These are phyloP conservation scores for Asobara japonica DNA, from an alignment of 1,140 invertebrate species.

Conservation along the genomic window DNA sequence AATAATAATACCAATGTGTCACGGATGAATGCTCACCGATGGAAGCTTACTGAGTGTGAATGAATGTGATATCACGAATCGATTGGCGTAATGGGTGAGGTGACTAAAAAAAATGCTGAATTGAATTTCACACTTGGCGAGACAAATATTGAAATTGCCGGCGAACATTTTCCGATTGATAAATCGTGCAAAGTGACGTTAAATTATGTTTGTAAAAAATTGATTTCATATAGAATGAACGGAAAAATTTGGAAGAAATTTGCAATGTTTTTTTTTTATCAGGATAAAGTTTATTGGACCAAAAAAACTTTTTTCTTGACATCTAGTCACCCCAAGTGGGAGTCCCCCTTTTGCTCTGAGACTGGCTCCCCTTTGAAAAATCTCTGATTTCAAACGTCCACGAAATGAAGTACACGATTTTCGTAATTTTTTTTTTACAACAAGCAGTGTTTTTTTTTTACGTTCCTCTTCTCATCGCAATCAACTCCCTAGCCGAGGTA, in stretches of 20 bases:
- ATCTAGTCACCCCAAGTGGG: no score
- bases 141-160: background rate
- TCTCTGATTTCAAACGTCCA: background rate
- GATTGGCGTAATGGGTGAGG: background rate
- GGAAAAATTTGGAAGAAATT: no score
- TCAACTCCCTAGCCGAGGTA: conserved; percentile 17
- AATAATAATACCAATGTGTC: background rate
- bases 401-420: background rate
- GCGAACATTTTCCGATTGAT: no score
- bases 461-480: conserved; percentile 1
- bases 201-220: no score
- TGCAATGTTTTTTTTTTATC: no score
- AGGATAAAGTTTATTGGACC: no score
- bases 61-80: conserved; percentile 9
- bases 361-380: no score
- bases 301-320: no score
- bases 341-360: no score
- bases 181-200: no score
- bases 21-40: background rate
- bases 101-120: background rate
- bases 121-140: background rate
- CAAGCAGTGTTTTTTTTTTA: background rate
- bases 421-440: background rate
- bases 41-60: background rate
- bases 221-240: no score